These are phyloP conservation scores for Centropus bengalensis DNA, from an alignment of 2,113 vertebrate species.

Conservation along the genomic window DNA sequence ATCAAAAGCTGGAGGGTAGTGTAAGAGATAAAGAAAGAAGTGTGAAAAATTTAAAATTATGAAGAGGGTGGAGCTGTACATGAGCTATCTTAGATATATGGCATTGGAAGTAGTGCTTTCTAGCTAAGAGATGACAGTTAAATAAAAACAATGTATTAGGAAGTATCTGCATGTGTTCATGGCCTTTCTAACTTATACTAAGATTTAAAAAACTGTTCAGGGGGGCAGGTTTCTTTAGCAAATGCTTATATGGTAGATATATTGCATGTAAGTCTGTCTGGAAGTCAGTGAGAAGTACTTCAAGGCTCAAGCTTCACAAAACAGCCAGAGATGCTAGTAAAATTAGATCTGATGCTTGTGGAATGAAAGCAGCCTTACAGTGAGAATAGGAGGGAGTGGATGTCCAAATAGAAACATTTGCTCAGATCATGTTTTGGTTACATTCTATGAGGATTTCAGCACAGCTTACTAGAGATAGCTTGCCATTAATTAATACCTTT, in stretches of 20 bases:
- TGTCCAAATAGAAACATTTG: not conserved
- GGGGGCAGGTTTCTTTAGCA: not conserved
- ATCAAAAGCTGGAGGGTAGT: not conserved
- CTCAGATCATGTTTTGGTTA: not conserved
- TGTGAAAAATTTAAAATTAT: not conserved
- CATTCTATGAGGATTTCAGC: not conserved
- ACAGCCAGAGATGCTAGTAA: rapidly evolving
- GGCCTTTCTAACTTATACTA: not conserved
- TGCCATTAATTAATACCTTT: rapidly evolving
- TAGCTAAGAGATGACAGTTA: not conserved
- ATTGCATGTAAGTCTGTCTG: not conserved
- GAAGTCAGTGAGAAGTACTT: not conserved
- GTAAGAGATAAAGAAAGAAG: not conserved
- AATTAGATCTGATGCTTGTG: not conserved
- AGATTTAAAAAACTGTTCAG: not conserved
- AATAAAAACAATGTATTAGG: not conserved
- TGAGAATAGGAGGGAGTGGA: not conserved
- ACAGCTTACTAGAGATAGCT: not conserved
- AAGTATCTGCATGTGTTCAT: not conserved
- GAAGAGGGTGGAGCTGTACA: not conserved
- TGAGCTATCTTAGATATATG: not conserved
- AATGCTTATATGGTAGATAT: not conserved
- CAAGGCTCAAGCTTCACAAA: not conserved
- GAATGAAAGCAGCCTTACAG: not conserved
- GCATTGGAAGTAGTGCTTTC: not conserved